Percentiles rank a stretch among this genome's conserved stretches.
These are phyloP conservation scores for Pachypanchax playfairii DNA, from an alignment of 2,113 vertebrate species.

Conservation along the genomic window DNA sequence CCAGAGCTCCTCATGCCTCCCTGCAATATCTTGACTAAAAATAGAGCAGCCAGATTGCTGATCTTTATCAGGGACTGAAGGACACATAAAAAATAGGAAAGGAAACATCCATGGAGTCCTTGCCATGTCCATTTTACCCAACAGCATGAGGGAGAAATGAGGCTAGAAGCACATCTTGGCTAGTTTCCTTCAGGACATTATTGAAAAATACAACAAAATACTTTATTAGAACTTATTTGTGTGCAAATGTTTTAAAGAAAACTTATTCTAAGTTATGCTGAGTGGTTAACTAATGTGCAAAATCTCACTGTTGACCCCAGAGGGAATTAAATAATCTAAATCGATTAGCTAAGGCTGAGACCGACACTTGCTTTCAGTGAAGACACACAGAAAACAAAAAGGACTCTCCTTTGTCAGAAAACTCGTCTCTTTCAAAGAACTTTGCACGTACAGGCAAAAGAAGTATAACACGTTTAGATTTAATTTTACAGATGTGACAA, in stretches of 20 bases:
- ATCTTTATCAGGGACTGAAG: constrained; percentile 61
- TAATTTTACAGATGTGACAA: not conserved
- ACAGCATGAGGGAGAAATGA: not conserved
- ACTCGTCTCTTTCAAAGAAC: constrained; percentile 9
- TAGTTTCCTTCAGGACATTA: constrained; percentile 14
- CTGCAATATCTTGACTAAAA: constrained; percentile 54
- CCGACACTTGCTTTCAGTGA: constrained; percentile 31
- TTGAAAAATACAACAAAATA: constrained; percentile 13
- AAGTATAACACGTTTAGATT: not conserved
- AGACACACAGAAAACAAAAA: constrained; percentile 19
- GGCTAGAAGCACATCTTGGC: constrained; percentile 26
- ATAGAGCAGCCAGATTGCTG: constrained; percentile 64
- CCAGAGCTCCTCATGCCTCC: constrained; percentile 9
- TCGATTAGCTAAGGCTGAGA: too few species aligned
- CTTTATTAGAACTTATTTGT: too few species aligned
- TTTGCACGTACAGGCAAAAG: constrained; percentile 11
- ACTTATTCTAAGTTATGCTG: too few species aligned
- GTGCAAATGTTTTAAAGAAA: not conserved
- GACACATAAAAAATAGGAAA: not conserved
- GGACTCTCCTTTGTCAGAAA: constrained; percentile 19
- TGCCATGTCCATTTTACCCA: constrained; percentile 21
- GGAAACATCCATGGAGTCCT: constrained; percentile 28
- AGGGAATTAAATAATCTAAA: too few species aligned
- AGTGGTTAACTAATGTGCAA: too few species aligned
- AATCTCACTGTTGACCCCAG: too few species aligned